phyloP scores from a whole-genome alignment of 2,888 invertebrate species.

The Erebia epiphron region DNA sequence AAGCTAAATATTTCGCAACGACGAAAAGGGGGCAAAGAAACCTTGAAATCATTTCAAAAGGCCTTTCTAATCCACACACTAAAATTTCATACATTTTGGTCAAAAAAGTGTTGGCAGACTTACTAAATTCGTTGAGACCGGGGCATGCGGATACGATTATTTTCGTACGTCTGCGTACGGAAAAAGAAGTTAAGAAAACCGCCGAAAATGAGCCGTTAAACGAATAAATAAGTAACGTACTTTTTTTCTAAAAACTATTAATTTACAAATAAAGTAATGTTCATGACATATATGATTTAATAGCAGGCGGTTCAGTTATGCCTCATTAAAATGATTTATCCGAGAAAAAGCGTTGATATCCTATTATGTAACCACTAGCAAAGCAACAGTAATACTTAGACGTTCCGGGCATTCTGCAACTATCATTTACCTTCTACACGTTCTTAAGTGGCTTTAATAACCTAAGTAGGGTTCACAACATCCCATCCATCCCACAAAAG shows the following conservation, averaged over 20 bases:
- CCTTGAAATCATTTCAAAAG: slow-evolving; percentile 20
- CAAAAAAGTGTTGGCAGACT: neutral
- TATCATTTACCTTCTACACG: no score
- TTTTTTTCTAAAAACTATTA: neutral
- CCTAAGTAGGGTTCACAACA: no score
- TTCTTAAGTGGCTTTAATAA: no score
- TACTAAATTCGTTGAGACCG: neutral
- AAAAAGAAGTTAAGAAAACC: neutral
- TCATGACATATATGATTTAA: neutral
- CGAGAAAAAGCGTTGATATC: no score
- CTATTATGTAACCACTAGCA: no score
- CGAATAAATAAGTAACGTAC: neutral
- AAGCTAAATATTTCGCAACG: slow-evolving; percentile 15
- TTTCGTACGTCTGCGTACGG: neutral
- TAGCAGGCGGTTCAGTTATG: no score
- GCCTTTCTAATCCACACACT: slow-evolving; percentile 6
- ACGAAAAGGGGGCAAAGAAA: neutral
- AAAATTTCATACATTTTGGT: slow-evolving; percentile 3
- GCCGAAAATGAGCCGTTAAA: neutral
- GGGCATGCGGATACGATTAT: neutral
- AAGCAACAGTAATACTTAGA: no score
- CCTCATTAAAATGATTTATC: no score
- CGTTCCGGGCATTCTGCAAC: no score
- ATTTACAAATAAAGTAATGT: neutral
- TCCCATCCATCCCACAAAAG: no score